Percentiles rank a stretch among this genome's conserved stretches.
Conservation (phyloP, 2,113 vertebrate species). For the Entelurus aequoreus region DNA sequence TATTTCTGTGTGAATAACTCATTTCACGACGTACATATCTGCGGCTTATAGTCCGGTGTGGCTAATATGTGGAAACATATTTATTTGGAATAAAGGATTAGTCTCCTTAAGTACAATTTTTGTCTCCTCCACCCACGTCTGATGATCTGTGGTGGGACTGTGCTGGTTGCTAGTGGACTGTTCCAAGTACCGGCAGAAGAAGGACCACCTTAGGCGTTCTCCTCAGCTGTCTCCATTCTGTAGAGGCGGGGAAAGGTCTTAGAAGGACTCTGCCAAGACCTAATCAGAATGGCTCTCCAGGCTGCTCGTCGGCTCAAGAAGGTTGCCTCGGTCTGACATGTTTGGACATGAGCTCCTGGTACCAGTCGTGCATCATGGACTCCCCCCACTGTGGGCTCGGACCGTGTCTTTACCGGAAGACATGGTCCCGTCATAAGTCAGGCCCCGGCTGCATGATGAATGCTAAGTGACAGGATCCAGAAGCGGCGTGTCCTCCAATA, state of each 20-base stretch:
- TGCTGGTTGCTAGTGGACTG: not conserved
- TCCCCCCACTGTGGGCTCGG: not conserved
- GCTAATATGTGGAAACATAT: too few species aligned
- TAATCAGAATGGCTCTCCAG: slow-evolving; percentile 41
- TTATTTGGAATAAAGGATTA: too few species aligned
- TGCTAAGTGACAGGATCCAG: slow-evolving; percentile 32
- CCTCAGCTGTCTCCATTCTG: slow-evolving; percentile 22
- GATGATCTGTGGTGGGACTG: too few species aligned
- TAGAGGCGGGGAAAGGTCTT: slow-evolving; percentile 33
- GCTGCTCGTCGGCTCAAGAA: slow-evolving; percentile 27
- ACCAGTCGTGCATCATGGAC: not conserved
- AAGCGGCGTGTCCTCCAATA: slow-evolving; percentile 9
- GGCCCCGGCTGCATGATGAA: slow-evolving; percentile 17
- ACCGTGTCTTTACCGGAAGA: not conserved
- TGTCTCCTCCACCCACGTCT: too few species aligned
- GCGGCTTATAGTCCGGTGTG: too few species aligned
- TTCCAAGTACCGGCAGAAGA: slow-evolving; percentile 12
- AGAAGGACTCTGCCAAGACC: slow-evolving; percentile 39
- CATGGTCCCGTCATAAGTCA: slow-evolving; percentile 2
- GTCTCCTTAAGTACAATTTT: too few species aligned
- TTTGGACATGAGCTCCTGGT: slow-evolving; percentile 26
- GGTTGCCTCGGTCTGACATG: slow-evolving; percentile 34
- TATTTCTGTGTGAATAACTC: too few species aligned
- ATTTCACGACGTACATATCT: too few species aligned
- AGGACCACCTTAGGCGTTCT: slow-evolving; percentile 16